Evolutionary conservation across 2,113 vertebrate genomes (phyloP).

Genomic region (Dissostichus mawsoni): DNA sequence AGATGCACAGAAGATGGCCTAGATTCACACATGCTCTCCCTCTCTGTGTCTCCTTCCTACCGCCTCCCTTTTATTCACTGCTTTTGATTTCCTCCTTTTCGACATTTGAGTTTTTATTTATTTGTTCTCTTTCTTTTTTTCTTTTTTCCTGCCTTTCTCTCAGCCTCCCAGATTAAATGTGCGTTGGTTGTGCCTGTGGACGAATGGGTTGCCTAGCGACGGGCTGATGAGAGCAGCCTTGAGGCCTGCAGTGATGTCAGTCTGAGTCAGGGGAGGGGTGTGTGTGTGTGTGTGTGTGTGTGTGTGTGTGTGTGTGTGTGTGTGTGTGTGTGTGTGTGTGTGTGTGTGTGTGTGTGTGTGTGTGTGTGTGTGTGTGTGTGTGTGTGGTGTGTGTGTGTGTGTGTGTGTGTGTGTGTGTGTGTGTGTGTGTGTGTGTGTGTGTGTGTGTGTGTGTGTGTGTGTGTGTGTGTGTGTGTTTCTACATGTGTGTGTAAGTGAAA

Average conservation of each 20-base stretch:
- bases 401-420: conserved; percentile 32
- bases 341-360: conserved; percentile 20
- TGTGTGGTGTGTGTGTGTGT: conserved; percentile 16
- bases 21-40: conserved; percentile 56
- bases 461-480: conserved; percentile 10
- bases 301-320: conserved; percentile 21
- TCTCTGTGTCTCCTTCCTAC: neutral
- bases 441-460: conserved; percentile 26
- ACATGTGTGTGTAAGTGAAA: conserved; percentile 22
- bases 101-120: conserved; percentile 43
- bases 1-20: conserved; percentile 64
- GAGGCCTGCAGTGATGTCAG: conserved; percentile 75
- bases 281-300: conserved; percentile 37
- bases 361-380: too few relatives aligned
- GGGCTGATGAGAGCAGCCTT: conserved; percentile 71
- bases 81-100: conserved; percentile 31
- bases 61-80: too few relatives aligned
- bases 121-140: neutral
- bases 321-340: conserved; percentile 10
- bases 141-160: conserved; percentile 44
- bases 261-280: conserved; percentile 65
- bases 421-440: conserved; percentile 28
- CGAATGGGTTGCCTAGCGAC: conserved; percentile 83
- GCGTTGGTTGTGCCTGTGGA: conserved; percentile 78
- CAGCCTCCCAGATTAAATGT: conserved; percentile 74